These are phyloP conservation scores for Dyspetes luteomarginatus DNA, from an alignment of 2,888 invertebrate species.

Conservation along the genomic window DNA sequence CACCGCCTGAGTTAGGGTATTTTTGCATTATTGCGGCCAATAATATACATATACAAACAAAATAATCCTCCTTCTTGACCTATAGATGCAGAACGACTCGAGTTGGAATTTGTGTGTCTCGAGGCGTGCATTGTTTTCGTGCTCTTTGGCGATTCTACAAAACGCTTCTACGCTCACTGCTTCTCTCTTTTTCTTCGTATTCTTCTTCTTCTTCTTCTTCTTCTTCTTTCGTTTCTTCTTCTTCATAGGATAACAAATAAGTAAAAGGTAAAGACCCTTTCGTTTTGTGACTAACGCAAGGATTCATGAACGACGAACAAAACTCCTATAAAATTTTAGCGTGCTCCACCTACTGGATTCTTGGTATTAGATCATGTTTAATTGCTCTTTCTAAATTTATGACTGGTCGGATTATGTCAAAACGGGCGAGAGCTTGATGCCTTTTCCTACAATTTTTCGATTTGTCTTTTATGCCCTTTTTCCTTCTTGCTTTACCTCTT, in stretches of 20 bases:
- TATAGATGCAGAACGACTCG: neutral
- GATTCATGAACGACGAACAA: constrained; percentile 26
- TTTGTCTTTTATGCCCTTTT: constrained; percentile 38
- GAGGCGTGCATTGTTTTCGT: constrained; percentile 37
- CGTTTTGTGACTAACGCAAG: constrained; percentile 46
- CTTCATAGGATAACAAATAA: neutral
- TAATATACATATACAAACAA: constrained; percentile 43
- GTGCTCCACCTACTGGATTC: constrained; percentile 56
- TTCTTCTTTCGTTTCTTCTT: neutral
- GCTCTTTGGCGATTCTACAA: neutral
- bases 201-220: constrained; percentile 16
- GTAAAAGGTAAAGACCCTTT: constrained; percentile 59
- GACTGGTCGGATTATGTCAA: constrained; percentile 58
- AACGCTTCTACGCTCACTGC: neutral
- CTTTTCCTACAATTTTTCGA: constrained; percentile 25
- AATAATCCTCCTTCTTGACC: constrained; percentile 37
- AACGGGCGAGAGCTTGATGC: constrained; percentile 28
- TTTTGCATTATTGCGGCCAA: constrained; percentile 64
- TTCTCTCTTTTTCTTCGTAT: neutral
- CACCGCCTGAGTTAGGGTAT: constrained; percentile 17
- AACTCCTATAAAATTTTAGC: constrained; percentile 58
- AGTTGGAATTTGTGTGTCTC: neutral
- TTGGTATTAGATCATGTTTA: constrained; percentile 66
- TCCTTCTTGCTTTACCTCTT: constrained; percentile 27
- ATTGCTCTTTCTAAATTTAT: constrained; percentile 59